phyloP scores from a whole-genome alignment of 1,140 invertebrate genomes.

The Asbolus verrucosus region DNA sequence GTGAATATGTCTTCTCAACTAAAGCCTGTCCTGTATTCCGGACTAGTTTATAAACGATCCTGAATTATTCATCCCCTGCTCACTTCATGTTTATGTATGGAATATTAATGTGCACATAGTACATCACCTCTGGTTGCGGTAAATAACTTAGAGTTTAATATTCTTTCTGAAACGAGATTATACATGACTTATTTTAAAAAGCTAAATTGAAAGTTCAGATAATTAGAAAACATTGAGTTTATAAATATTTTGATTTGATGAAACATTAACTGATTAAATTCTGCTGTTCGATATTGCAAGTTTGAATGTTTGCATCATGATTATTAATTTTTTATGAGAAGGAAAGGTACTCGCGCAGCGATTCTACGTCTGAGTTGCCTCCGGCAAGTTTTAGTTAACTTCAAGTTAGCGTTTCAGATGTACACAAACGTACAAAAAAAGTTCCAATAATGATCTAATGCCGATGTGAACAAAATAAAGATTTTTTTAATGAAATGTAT shows the following conservation, averaged over 20 bases:
- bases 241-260: no score
- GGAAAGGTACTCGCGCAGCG: background rate
- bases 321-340: slow-evolving; percentile 10
- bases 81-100: slow-evolving; percentile 36
- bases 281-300: background rate
- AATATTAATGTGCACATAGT: slow-evolving; percentile 31
- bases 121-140: slow-evolving; percentile 31
- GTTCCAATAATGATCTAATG: background rate
- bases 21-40: slow-evolving; percentile 4
- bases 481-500: no score
- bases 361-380: slow-evolving; percentile 22
- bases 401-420: background rate
- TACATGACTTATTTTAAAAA: no score
- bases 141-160: slow-evolving; percentile 23
- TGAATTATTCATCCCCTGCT: slow-evolving; percentile 31
- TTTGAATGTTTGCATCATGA: slow-evolving; percentile 7
- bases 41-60: slow-evolving; percentile 28
- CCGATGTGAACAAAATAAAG: no score
- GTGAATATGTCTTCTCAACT: slow-evolving; percentile 13
- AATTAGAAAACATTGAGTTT: no score
- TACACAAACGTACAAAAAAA: background rate
- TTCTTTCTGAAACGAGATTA: background rate
- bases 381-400: background rate
- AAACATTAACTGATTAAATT: background rate
- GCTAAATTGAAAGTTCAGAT: no score